phyloP scores from a whole-genome alignment of 2,888 invertebrate species.

The Andricus quercusramuli region DNA sequence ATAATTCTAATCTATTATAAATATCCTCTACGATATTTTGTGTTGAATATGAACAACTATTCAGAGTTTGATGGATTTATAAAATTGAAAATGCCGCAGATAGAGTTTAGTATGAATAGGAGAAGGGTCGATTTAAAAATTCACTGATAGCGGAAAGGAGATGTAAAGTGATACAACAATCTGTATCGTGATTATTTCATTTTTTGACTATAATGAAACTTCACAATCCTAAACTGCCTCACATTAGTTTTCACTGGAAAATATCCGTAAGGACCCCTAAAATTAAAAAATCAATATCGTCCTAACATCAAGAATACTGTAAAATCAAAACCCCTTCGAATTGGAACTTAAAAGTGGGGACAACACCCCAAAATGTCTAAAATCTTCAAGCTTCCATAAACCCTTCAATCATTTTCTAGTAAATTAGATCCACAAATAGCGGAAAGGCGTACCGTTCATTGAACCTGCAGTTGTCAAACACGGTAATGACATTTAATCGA shows the following conservation, averaged over 20 bases:
- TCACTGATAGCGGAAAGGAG: no score
- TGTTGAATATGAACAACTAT: no score
- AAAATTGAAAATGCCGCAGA: no score
- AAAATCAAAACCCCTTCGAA: neutral
- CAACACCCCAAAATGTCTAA: neutral
- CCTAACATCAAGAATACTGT: neutral
- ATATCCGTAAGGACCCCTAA: neutral
- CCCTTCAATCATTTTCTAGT: neutral
- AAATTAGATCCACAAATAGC: neutral
- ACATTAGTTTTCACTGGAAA: neutral
- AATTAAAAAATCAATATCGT: neutral
- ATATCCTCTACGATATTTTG: no score
- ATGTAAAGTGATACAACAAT: no score
- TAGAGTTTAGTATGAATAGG: no score
- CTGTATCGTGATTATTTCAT: no score
- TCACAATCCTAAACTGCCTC: neutral
- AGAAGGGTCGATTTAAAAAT: no score
- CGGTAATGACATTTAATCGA: slow-evolving; percentile 51
- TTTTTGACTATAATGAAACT: no score
- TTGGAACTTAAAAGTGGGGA: neutral
- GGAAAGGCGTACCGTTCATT: slow-evolving; percentile 15
- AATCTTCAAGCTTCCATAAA: neutral
- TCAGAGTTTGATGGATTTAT: no score
- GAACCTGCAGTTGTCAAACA: slow-evolving; percentile 22
- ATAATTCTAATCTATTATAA: no score